These are phyloP conservation scores for Avahi laniger DNA, from an alignment of 2,797 vertebrate genomes.

Conservation along the genomic window DNA sequence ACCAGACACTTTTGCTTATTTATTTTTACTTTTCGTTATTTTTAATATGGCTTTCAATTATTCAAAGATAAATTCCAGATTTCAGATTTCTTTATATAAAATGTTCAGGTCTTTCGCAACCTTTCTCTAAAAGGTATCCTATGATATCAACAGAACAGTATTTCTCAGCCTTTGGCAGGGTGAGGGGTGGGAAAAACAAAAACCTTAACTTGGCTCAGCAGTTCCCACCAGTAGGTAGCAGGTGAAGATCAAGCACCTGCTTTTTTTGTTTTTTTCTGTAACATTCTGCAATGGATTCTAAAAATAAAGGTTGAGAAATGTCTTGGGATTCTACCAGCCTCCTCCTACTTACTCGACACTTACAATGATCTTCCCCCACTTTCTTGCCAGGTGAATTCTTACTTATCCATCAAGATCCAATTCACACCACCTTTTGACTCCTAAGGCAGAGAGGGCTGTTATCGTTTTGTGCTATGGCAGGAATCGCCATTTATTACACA, in stretches of 20 bases:
- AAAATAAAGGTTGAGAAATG: background rate
- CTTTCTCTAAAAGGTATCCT: background rate
- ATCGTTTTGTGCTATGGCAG: background rate
- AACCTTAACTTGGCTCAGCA: background rate
- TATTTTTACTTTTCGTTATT: background rate
- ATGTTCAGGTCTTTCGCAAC: background rate
- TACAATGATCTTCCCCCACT: background rate
- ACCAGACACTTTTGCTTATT: background rate
- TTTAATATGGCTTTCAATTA: background rate
- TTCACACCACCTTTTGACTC: background rate
- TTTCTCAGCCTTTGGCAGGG: background rate
- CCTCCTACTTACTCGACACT: background rate
- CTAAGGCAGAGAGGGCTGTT: background rate
- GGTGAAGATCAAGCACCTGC: background rate
- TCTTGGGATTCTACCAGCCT: background rate
- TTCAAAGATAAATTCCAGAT: background rate
- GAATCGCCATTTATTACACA: background rate
- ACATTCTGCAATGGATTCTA: background rate
- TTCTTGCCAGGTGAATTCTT: background rate
- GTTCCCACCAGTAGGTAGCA: background rate
- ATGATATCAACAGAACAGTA: constrained; percentile 15
- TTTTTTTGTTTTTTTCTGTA: background rate
- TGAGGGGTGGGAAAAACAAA: background rate
- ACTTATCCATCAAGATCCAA: background rate
- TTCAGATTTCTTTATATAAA: background rate